Evolutionary conservation across 2,888 invertebrate species (phyloP), one percentile per base, ranked within the genome.

Genomic region (Muschampia plurimacula): DNA sequence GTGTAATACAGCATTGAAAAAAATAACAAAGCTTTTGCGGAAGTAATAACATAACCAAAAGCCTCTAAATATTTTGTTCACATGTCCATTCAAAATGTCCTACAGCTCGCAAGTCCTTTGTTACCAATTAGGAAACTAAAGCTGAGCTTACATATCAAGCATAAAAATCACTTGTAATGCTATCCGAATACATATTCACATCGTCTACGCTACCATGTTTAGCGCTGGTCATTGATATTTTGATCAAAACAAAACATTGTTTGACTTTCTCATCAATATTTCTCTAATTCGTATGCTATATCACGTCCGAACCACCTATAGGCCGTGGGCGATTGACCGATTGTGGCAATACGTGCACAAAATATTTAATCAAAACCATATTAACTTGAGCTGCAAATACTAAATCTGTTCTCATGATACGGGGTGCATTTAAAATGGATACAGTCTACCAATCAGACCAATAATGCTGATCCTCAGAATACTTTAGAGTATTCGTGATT

Each of bases 251-350:
- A 76, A 79, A 80, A 77, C 77, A 74, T 69, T 73, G 72, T 74
- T 75, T 77, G 77, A 75, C 77, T 78, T 77, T 77, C 77, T 74
- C 77, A 75, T 75, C 74, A 60, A 72, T 67, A 72, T 66, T 72
- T 67, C 67, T 75, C 67, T 77, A 64, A 75, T 77, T 74, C 70
- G 65, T 68, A 77, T 77, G 75, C 77, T 15, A n/a, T 67, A 74
- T 69, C 76, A 71, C 74, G 69, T 66, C 66, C 73, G 66, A 67
- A 72, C 80, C 78, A 77, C 78, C 76, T 81, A 81, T 79, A 80
- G 80, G 57, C 73, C 69, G 76, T 66, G 74, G 78, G 79, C 80
- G 79, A 81, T 79, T 78, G 78, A 79, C 80, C 80, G 79, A 77
- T 79, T 77, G 81, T 67, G 66, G 71, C 73, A 67, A 73, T 75